These are phyloP conservation scores for Paratrypauchen microcephalus DNA, from an alignment of 2,797 vertebrate species.

Conservation along the genomic window DNA sequence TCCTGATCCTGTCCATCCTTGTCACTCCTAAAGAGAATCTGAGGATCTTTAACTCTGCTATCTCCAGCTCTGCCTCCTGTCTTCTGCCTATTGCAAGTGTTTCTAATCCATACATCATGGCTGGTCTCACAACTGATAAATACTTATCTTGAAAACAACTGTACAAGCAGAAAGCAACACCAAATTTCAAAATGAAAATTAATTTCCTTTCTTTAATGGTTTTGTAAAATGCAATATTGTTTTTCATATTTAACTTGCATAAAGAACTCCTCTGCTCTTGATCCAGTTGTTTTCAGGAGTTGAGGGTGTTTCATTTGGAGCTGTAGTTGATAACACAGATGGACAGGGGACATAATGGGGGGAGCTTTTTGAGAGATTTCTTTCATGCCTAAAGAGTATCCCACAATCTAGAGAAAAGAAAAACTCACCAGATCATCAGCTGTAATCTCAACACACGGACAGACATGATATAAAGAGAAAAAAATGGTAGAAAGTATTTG, in stretches of 20 bases:
- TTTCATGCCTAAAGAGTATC: conserved; percentile 51
- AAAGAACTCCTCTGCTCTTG: conserved; percentile 29
- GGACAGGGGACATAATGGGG: conserved; percentile 61
- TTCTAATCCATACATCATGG: too few relatives aligned
- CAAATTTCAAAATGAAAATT: background rate
- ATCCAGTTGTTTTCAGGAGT: conserved; percentile 56
- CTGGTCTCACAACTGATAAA: too few relatives aligned
- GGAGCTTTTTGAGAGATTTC: conserved; percentile 45
- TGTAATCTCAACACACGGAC: conserved; percentile 62
- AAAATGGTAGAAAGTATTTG: background rate
- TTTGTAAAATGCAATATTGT: background rate
- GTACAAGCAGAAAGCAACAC: background rate
- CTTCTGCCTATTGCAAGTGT: too few relatives aligned
- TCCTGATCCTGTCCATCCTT: too few relatives aligned
- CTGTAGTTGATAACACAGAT: conserved; percentile 69
- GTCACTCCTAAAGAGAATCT: too few relatives aligned
- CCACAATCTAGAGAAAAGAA: conserved; percentile 28
- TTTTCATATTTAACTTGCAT: background rate
- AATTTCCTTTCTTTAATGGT: background rate
- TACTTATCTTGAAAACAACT: background rate
- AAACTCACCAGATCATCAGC: conserved; percentile 32
- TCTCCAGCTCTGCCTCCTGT: too few relatives aligned
- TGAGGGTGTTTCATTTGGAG: conserved; percentile 78
- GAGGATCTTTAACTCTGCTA: too few relatives aligned
- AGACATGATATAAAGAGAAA: conserved; percentile 19